Evolutionary conservation across 2,113 vertebrate species (phyloP), one percentile per base, ranked within the genome.

Genomic region (Oriolus oriolus): DNA sequence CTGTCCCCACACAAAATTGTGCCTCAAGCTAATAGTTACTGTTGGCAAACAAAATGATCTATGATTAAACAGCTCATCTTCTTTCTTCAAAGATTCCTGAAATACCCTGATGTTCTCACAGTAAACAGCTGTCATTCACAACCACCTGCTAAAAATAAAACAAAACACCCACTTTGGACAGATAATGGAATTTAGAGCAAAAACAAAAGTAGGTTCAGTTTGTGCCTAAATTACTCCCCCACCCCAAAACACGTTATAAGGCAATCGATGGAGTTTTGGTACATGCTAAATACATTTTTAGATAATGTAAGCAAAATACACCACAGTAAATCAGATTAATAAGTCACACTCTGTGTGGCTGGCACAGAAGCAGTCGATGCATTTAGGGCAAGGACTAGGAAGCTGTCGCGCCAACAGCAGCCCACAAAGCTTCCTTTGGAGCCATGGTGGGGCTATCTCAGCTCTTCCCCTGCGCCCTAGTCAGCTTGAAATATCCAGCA

Each of bases 351-450:
- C 88, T 97, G 50, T 7, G 2, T 0, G 6, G 79, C 47, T 95
- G 92, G 96, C 88, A 92, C 71, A 90, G 88, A 71, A 85, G 90
- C 7, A 79, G 53, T 10, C 0, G 15, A 66, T 47, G 86, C 60
- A 87, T 93, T 94, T 74, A 95, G 65, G 74, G 57, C n/a, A 91
- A 91, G 61, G 69, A 78, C 82, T 30, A 28, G 79, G 53, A 81
- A 85, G 53, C 53, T 23, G 64, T 37, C 0, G 1, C 0, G 18
- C 85, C 88, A 93, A 49, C 9, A 7, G 71, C 83, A 90, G 42
- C 59, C 66, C 49, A 92, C 95, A 96, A 95, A 90, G 86, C 90
- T 50, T 86, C 71, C 80, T 92, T 86, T 94, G 71, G 88, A 92
- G 53, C 75, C 41, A 1, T 45, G 31, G 7, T 52, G 37, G 53